A percentile compares a stretch with the other conserved stretches of the same genome.
These are phyloP conservation scores for Litoditis marina DNA, from an alignment of 2,888 invertebrate species.

Conservation along the genomic window DNA sequence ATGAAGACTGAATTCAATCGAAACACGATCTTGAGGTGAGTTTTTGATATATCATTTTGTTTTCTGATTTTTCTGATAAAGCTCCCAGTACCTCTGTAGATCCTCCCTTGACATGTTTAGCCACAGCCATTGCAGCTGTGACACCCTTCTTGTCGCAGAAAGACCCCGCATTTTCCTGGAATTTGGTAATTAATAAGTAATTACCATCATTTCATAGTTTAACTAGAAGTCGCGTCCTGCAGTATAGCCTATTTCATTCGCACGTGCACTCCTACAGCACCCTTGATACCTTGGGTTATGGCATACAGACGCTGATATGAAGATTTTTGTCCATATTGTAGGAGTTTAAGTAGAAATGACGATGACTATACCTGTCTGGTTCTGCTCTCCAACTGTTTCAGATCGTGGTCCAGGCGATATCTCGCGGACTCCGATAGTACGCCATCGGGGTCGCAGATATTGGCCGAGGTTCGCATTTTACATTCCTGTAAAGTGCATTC, in stretches of 20 bases:
- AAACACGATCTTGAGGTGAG: too few relatives aligned
- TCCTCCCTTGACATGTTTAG: constrained; percentile 51
- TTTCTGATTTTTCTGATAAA: not conserved
- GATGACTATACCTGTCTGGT: constrained; percentile 51
- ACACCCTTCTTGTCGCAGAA: constrained; percentile 60
- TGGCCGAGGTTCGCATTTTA: constrained; percentile 42
- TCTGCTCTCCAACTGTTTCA: constrained; percentile 48
- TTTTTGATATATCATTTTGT: not conserved
- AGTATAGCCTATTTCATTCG: not conserved
- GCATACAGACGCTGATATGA: too few relatives aligned
- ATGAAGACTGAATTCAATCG: too few relatives aligned
- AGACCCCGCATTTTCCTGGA: constrained; percentile 39
- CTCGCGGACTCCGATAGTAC: constrained; percentile 48
- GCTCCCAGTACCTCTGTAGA: constrained; percentile 30
- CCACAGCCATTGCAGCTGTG: constrained; percentile 52
- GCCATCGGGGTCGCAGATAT: constrained; percentile 57
- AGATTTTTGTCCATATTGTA: too few relatives aligned
- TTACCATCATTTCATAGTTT: too few relatives aligned
- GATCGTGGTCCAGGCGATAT: constrained; percentile 55
- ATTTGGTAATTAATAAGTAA: too few relatives aligned
- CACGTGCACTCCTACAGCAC: not conserved
- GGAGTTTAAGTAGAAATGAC: too few relatives aligned
- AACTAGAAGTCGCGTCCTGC: not conserved
- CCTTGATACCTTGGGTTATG: not conserved
- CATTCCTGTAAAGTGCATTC: constrained; percentile 19